Base-by-base conservation (phyloP, 2,113 vertebrate species). In the Sardina pilchardus region DNA sequence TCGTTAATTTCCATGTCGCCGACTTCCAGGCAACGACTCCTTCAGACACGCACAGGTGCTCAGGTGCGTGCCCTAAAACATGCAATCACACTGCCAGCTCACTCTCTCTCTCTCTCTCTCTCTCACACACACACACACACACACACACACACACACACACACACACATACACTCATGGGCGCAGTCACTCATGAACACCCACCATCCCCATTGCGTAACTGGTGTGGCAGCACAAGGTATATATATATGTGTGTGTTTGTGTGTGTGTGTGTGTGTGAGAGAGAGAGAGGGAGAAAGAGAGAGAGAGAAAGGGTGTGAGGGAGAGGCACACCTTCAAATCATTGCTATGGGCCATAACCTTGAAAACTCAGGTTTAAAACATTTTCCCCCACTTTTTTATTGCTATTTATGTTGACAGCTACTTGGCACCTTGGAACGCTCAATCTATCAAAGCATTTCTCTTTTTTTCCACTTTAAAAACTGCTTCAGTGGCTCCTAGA, bases 401-500 rank as follows among this genome's bases (percentile, higher is more conserved):
- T 84, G 89, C 92, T 95, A 92, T 95, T 95, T 94, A 94, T 96
- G 94, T 95, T 95, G 95, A 95, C 94, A 94, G 94, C 89, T 84
- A 89, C 90, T 93, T 90, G 92, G 92, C 91, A 90, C 89, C 91
- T 91, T 90, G 86, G 88, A 92, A 93, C 89, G 84, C 90, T 94
- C 94, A 92, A 93, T 95, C 94, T 94, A 95, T 95, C 94, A 96
- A 94, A 95, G 91, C 86, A 2, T 91, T 34, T 8, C 63, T 71
- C 63, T 47, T 81, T 86, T 84, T 86, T 86, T 86, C 84, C 88
- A 67, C 88, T 94, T 94, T 94, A 92, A 93, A 93, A 95, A 92
- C 91, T 90, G 93, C 92, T 91, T 94, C 93, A 93, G 92, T 92
- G 92, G 92, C 93, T 94, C 90, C 93, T 90, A 90, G 88, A 92